A percentile compares a stretch with the other conserved stretches of the same genome.
Conservation (phyloP, 1,140 invertebrate genomes). For the Littorina saxatilis region DNA sequence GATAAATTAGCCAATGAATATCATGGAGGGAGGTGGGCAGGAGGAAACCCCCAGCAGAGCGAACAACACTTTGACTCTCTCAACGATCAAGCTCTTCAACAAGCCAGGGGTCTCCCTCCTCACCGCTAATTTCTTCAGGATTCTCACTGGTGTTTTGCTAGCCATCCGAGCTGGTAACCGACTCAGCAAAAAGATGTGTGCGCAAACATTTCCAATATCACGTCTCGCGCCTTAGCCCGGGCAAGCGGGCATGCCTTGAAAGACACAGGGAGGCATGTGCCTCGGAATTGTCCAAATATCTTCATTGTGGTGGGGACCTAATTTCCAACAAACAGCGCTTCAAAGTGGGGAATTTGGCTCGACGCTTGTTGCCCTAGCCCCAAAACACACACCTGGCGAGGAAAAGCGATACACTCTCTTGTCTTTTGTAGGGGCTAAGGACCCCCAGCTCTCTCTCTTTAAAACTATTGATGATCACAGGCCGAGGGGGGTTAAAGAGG, state of each 20-base stretch:
- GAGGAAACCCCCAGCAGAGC: no score
- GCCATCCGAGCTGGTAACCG: conserved; percentile 14
- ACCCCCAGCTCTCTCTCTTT: conserved; percentile 3
- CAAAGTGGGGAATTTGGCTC: neutral
- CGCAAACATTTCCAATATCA: conserved; percentile 25
- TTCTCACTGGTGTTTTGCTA: conserved; percentile 18
- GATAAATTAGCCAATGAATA: conserved; percentile 22
- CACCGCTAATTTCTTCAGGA: neutral
- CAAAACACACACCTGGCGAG: neutral
- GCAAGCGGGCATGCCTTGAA: neutral
- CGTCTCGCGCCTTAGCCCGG: neutral
- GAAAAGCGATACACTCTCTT: conserved; percentile 15
- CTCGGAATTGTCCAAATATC: conserved; percentile 14
- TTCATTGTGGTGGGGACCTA: conserved; percentile 20
- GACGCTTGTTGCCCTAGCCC: neutral
- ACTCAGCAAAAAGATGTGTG: conserved; percentile 17
- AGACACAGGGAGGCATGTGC: conserved; percentile 19
- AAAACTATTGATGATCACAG: no score
- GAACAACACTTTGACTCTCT: no score
- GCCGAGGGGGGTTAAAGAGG: no score
- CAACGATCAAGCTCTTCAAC: no score
- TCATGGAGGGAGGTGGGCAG: no score
- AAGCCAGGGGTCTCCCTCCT: no score
- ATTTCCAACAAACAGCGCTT: conserved; percentile 5
- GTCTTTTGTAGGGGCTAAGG: no score